These are phyloP conservation scores for Paralichthys olivaceus DNA, from an alignment of 2,113 vertebrate species.

Conservation along the genomic window DNA sequence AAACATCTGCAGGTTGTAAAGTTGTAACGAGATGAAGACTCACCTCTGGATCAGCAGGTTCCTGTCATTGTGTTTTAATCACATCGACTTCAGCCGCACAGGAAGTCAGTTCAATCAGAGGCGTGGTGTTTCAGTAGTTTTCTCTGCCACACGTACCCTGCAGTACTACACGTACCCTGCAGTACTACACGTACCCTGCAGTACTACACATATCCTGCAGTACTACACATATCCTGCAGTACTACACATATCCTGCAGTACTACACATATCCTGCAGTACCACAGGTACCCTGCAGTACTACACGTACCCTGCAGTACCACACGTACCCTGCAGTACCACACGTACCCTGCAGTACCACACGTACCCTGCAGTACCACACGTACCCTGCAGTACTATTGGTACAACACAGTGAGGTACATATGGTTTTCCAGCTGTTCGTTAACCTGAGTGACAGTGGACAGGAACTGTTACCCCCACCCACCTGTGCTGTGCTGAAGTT, in stretches of 20 bases:
- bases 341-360: too few relatives aligned
- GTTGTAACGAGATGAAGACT: background rate
- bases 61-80: slow-evolving; percentile 60
- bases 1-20: background rate
- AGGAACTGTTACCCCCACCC: too few relatives aligned
- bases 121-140: slow-evolving; percentile 32
- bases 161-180: background rate
- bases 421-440: too few relatives aligned
- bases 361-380: background rate
- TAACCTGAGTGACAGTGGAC: too few relatives aligned
- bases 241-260: background rate
- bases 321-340: background rate
- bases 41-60: slow-evolving; percentile 11
- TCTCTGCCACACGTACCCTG: background rate
- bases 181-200: background rate
- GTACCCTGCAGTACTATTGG: background rate
- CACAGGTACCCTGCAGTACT: background rate
- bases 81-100: slow-evolving; percentile 7
- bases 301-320: too few relatives aligned
- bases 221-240: too few relatives aligned
- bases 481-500: background rate
- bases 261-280: too few relatives aligned
- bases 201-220: background rate
- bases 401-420: background rate
- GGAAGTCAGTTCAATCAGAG: slow-evolving; percentile 54